Evolutionary conservation across 1,140 invertebrate species (phyloP), one percentile per base, ranked within the genome.

Genomic region (Nasonia vitripennis): DNA sequence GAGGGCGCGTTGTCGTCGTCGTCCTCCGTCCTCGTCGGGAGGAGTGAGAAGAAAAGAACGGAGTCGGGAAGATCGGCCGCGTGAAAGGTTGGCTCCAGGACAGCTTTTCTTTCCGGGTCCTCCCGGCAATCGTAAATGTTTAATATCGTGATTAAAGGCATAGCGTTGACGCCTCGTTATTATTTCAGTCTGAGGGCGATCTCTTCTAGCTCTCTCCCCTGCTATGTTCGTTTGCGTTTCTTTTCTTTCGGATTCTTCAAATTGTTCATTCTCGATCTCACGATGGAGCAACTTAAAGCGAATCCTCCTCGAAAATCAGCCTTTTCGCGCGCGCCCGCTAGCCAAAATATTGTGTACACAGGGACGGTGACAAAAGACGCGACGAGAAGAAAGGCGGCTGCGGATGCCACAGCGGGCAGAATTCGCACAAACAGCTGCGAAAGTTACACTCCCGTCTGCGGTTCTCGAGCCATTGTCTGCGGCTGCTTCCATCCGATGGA

Each of bases 81-180:
- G 89, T 87, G 86, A 89, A 89, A 89, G 87, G 86, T 88, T 81
- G 75, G 77, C 17, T 62, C 83, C 85, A 82, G 86, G 86, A 48
- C 71, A 81, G 55, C 55, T 81, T 81, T 85, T 81, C 78, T 85
- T 86, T 70, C 0, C 27, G 82, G 73, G 82, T 86, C 83, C 88
- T 83, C 88, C 88, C 87, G 88, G 89, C 89, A 91, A 93, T 93
- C 91, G 90, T 93, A 93, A 92, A 93, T 93, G 91, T 93, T 93
- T 93, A 93, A 93, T 93, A 93, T 93, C 92, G 91, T 92, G 92
- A 93, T 93, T 93, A 93, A 92, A 93, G 92, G 89, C 80, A 34
- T 68, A 27, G 70, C 90, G 87, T 91, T 91, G 90, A 91, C 91
- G 90, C 89, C 90, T 92, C 91, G 91, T 93, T 92, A 93, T 93